phyloP scores from a whole-genome alignment of 64 coral and sea anemone genomes.

The Catalaphyllia jardinei region DNA sequence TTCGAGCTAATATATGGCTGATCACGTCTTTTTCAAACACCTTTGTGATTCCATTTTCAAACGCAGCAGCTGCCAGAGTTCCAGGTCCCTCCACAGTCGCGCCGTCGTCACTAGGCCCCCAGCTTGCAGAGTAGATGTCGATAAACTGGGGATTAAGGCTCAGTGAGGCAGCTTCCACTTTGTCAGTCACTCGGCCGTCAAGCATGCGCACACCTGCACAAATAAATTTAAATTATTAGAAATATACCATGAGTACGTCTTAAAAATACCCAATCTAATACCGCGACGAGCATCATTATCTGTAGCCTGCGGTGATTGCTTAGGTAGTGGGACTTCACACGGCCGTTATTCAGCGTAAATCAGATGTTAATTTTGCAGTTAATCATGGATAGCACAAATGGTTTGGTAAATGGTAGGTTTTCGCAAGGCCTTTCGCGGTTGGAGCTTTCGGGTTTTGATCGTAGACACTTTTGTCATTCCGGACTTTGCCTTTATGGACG shows the following conservation, averaged over 20 bases:
- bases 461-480: no score
- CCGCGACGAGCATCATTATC: no score
- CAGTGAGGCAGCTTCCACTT: slow-evolving; percentile 96
- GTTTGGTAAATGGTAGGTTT: no score
- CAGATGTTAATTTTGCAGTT: no score
- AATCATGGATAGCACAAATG: no score
- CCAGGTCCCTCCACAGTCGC: slow-evolving; percentile 97
- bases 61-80: slow-evolving; percentile 91
- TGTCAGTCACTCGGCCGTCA: slow-evolving; percentile 97
- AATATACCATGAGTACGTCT: neutral
- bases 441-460: no score
- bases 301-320: no score
- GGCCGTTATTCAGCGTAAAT: no score
- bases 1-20: no score
- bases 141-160: slow-evolving; percentile 99
- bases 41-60: slow-evolving; percentile 96
- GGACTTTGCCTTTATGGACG: no score
- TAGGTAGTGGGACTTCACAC: no score
- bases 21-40: slow-evolving; percentile 12
- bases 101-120: slow-evolving; percentile 98
- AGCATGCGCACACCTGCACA: slow-evolving; percentile 94
- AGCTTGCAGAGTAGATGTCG: slow-evolving; percentile 95
- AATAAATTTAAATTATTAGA: neutral
- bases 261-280: neutral
- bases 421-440: no score